These are phyloP conservation scores for Leucoptera coffeella DNA, from an alignment of 2,888 invertebrate species.

Conservation along the genomic window DNA sequence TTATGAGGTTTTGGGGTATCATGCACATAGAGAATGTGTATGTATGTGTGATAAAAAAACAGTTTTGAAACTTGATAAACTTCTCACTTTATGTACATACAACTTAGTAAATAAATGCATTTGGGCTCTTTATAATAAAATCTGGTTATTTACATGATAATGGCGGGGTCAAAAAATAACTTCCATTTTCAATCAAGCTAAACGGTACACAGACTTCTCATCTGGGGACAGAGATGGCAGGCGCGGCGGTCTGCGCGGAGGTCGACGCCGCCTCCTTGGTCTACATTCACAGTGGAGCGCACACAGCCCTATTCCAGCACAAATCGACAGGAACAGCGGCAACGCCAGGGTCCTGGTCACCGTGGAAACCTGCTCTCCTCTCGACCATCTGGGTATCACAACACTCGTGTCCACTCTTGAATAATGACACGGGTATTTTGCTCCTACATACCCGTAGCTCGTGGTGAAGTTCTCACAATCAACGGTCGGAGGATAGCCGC, in stretches of 20 bases:
- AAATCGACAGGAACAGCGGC: slow-evolving; percentile 76
- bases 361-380: slow-evolving; percentile 73
- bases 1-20: no score
- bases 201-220: slow-evolving; percentile 39
- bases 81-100: slow-evolving; percentile 14
- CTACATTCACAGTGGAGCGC: slow-evolving; percentile 84
- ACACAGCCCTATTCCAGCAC: slow-evolving; percentile 79
- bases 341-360: slow-evolving; percentile 80
- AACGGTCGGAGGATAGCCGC: slow-evolving; percentile 74
- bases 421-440: slow-evolving; percentile 61
- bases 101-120: background rate
- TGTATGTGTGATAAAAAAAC: no score
- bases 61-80: no score
- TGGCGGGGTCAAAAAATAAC: background rate
- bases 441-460: slow-evolving; percentile 63
- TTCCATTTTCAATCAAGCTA: slow-evolving; percentile 16
- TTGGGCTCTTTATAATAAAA: no score
- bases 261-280: slow-evolving; percentile 60
- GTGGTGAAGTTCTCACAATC: slow-evolving; percentile 71
- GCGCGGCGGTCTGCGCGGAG: slow-evolving; percentile 60
- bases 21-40: no score
- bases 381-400: slow-evolving; percentile 77
- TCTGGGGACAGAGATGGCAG: slow-evolving; percentile 51
- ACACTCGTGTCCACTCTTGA: slow-evolving; percentile 75
- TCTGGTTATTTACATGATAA: no score